phyloP scores from a whole-genome alignment of 2,797 vertebrate species.

The Pseudopleuronectes americanus region DNA sequence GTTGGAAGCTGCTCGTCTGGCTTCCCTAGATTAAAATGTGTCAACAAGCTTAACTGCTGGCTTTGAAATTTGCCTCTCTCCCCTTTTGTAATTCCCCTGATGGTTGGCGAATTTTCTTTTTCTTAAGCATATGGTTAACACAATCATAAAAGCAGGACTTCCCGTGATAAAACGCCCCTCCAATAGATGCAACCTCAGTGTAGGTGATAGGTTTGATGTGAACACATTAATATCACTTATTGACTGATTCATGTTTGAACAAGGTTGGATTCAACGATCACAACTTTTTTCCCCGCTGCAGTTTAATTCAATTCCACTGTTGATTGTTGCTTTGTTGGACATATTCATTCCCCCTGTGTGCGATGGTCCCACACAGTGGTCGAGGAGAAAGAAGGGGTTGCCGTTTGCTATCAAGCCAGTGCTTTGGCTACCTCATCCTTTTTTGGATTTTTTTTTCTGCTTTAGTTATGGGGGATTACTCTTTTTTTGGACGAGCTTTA shows the following conservation, averaged over 20 bases:
- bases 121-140: conserved; percentile 71
- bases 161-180: conserved; percentile 49
- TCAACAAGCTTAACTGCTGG: conserved; percentile 79
- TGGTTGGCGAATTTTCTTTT: conserved; percentile 73
- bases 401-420: conserved; percentile 63
- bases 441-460: conserved; percentile 52
- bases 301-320: conserved; percentile 3
- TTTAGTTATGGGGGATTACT: conserved; percentile 78
- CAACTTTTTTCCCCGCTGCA: background rate
- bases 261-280: background rate
- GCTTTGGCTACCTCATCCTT: conserved; percentile 71
- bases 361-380: conserved; percentile 55
- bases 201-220: conserved; percentile 11
- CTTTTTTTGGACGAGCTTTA: conserved; percentile 73
- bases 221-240: conserved; percentile 6
- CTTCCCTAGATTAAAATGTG: conserved; percentile 81
- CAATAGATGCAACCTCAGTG: conserved; percentile 15
- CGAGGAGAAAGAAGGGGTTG: conserved; percentile 52
- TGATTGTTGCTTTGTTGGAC: conserved; percentile 36
- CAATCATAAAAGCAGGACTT: conserved; percentile 50
- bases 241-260: background rate
- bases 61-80: conserved; percentile 76
- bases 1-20: conserved; percentile 74
- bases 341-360: conserved; percentile 32
- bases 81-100: conserved; percentile 70